Evolutionary conservation across 1,140 invertebrate species (phyloP).

Genomic region (Rhagoletis zephyria): DNA sequence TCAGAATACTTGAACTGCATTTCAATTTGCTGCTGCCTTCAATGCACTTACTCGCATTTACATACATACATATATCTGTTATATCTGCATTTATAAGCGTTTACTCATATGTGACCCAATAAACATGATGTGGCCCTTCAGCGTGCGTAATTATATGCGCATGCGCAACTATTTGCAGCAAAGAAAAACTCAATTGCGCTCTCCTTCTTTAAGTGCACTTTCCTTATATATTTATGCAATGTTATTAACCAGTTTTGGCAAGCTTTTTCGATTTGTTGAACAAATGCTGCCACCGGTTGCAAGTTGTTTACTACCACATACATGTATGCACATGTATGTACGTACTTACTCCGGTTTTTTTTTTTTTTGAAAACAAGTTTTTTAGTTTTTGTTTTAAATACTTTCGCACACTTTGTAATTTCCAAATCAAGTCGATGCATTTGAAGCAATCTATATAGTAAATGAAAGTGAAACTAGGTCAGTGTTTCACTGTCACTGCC

Average conservation of each 20-base stretch:
- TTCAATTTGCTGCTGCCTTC: background rate
- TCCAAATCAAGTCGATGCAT: background rate
- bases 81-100: background rate
- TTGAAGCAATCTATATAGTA: background rate
- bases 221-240: background rate
- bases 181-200: background rate
- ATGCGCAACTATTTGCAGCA: constrained; percentile 2
- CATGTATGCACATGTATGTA: no score
- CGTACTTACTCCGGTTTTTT: background rate
- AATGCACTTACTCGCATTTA: background rate
- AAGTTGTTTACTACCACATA: background rate
- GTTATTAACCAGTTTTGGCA: background rate
- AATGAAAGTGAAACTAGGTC: background rate
- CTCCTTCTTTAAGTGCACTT: background rate
- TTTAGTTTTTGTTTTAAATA: background rate
- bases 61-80: background rate
- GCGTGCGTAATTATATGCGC: background rate
- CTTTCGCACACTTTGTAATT: background rate
- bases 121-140: background rate
- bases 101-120: background rate
- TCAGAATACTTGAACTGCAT: background rate
- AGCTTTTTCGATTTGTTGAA: background rate
- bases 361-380: constrained; percentile 14
- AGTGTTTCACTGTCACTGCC: constrained; percentile 35
- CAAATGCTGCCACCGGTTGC: background rate